phyloP scores from a whole-genome alignment of 1,140 invertebrate species.

The Heliconius eleuchia region DNA sequence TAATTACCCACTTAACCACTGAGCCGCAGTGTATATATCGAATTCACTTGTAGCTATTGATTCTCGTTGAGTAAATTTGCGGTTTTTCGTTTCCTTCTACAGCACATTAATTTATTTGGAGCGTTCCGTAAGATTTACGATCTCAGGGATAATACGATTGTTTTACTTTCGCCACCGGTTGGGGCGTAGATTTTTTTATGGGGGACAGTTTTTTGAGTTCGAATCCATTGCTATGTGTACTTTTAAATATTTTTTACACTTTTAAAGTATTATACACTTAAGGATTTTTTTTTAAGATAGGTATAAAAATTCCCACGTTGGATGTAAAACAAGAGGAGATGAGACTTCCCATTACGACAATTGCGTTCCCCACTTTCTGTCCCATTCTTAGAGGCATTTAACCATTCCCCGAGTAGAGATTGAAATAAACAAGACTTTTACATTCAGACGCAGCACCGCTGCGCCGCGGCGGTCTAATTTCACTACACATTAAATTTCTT shows the following conservation, averaged over 20 bases:
- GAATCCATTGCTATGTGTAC: not conserved
- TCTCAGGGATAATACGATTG: constrained; percentile 22
- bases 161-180: constrained; percentile 4
- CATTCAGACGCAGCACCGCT: not conserved
- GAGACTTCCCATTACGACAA: not conserved
- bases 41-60: constrained; percentile 29
- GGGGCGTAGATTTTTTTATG: not conserved
- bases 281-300: too few relatives aligned
- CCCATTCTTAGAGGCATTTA: too few relatives aligned
- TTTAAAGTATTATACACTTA: too few relatives aligned
- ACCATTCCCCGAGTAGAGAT: too few relatives aligned
- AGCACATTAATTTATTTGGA: constrained; percentile 39
- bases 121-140: constrained; percentile 38
- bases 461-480: constrained; percentile 7
- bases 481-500: constrained; percentile 11
- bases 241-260: too few relatives aligned
- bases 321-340: too few relatives aligned
- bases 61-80: constrained; percentile 26
- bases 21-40: not conserved
- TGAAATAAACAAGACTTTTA: too few relatives aligned
- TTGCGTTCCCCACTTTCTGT: not conserved
- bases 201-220: not conserved
- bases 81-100: constrained; percentile 29
- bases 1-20: not conserved
- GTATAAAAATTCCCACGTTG: too few relatives aligned